A percentile compares a stretch with the other conserved stretches of the same genome.
Evolutionary conservation across 2,797 vertebrate genomes (phyloP).

Genomic region (Vireo griseus): DNA sequence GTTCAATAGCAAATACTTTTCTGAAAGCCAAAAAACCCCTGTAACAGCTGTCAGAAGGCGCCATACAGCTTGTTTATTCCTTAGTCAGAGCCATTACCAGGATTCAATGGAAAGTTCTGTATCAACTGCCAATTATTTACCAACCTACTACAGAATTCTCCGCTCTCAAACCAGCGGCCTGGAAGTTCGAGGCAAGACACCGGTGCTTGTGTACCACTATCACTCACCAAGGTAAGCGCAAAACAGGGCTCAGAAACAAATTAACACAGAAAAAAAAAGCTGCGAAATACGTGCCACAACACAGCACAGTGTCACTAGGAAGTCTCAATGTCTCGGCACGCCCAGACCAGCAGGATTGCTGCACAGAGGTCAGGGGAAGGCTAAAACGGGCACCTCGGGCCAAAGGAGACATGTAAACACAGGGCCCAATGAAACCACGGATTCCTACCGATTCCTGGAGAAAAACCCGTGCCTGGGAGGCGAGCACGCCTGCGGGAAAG

Average conservation of each 20-base stretch:
- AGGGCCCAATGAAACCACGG: background rate
- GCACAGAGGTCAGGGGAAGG: background rate
- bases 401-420: background rate
- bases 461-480: background rate
- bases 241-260: background rate
- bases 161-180: background rate
- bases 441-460: background rate
- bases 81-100: background rate
- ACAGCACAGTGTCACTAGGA: rapidly evolving
- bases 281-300: background rate
- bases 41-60: background rate
- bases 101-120: background rate
- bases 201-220: no score
- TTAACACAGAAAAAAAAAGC: no score
- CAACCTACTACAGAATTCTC: background rate
- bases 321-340: background rate
- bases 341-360: background rate
- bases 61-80: background rate
- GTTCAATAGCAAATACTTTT: background rate
- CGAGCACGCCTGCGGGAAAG: background rate
- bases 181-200: background rate
- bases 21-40: background rate
- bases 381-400: rapidly evolving
- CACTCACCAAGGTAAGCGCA: rapidly evolving
- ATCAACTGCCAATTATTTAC: background rate